Base-by-base conservation (phyloP, 2,888 invertebrate genomes). In the Eupithecia exiguata region DNA sequence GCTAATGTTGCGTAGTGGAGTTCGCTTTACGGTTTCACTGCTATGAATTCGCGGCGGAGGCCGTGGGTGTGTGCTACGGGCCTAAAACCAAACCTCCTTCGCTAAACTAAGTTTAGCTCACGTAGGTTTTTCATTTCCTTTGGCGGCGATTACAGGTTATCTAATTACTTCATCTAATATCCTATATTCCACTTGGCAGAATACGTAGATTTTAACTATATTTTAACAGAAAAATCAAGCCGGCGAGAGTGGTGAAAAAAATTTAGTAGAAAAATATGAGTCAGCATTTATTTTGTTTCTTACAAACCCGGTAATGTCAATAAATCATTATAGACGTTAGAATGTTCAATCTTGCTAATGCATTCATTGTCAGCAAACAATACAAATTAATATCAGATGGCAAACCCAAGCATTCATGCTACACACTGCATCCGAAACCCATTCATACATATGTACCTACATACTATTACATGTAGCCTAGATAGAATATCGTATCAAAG, bases 401-500 rank as follows among this genome's bases (percentile, higher is more conserved):
- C 65, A 67, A 67, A 5, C 40, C 18, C 25, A 46, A 68, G 30
- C 36, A 61, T 61, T 30, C 40, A 36, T 10, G 62, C 18, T 25
- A 38, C 43, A 72, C 18, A 38, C 46, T 68, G 68, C 38, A 71
- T 66, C 53, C 4, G 36, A 53, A 62, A 63, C 53, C 53, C 58
- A 69, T 71, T 71, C 63, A 69, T 76, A 70, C 30, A 61, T 43
- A 30, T 61, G 67, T 58, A 70, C 62, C 46, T 46, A 46, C 7
- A 1, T n/a, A n/a, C 9, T 43, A 16, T 14, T 43, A 16, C 7
- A 43, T 14, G 14, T 38, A 38, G 40, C 14, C 40, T 40, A 40
- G 40, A 25, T 81, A 61, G 49, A 49, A 82, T 81, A 65, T 76
- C 69, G 74, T 77, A 81, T 82, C 79, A 84, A 82, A 81, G 80